These are phyloP conservation scores for Bibio marci DNA, from an alignment of 2,888 invertebrate species.

Conservation along the genomic window DNA sequence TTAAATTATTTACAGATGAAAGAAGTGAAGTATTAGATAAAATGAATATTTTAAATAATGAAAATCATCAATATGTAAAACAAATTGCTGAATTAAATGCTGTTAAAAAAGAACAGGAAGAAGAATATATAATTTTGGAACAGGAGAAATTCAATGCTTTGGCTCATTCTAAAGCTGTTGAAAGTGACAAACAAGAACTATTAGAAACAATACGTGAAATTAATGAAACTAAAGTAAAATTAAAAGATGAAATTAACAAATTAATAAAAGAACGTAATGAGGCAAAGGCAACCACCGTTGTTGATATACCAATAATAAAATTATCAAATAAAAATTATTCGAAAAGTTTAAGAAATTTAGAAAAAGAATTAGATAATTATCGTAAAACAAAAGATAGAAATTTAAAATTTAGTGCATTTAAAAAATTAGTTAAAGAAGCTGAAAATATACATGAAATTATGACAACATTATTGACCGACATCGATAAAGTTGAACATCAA, in stretches of 20 bases:
- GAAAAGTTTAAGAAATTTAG: constrained; percentile 20
- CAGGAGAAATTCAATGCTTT: constrained; percentile 15
- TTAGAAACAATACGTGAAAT: constrained; percentile 11
- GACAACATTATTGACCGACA: not conserved
- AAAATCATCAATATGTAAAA: constrained; percentile 38
- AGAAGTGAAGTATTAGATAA: constrained; percentile 47
- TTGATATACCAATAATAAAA: not conserved
- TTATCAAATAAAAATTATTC: constrained; percentile 13
- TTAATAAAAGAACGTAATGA: not conserved
- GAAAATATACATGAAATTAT: constrained; percentile 18
- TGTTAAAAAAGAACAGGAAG: constrained; percentile 33
- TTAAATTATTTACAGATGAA: constrained; percentile 50
- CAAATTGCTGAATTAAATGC: constrained; percentile 34
- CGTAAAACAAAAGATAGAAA: constrained; percentile 25
- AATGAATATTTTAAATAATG: constrained; percentile 31
- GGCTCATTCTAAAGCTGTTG: constrained; percentile 16
- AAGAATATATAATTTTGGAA: constrained; percentile 24
- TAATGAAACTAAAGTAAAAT: constrained; percentile 3
- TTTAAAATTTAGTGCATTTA: constrained; percentile 23
- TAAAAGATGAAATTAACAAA: constrained; percentile 9
- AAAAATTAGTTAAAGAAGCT: constrained; percentile 26
- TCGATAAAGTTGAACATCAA: not conserved
- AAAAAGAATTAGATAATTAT: constrained; percentile 24
- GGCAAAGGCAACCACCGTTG: not conserved
- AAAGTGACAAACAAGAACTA: constrained; percentile 13